These are phyloP conservation scores for Lepus oiostolus DNA, from an alignment of 2,797 vertebrate species.

Conservation along the genomic window DNA sequence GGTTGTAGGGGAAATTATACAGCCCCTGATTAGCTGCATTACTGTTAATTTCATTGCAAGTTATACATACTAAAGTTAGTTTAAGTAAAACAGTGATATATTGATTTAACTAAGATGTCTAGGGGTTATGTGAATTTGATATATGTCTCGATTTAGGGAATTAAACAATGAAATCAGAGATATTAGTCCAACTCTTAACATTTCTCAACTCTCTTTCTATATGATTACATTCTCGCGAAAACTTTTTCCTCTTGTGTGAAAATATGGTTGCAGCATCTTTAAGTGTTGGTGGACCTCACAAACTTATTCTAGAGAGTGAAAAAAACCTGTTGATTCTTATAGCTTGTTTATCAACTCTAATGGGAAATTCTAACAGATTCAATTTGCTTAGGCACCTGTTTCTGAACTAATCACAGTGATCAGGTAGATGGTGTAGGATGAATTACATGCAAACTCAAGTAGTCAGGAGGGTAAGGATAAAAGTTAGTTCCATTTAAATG, in stretches of 20 bases:
- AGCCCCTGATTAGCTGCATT: background rate
- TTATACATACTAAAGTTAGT: background rate
- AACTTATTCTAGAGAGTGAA: conserved; percentile 9
- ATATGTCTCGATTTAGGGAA: background rate
- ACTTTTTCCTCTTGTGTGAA: background rate
- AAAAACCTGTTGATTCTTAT: background rate
- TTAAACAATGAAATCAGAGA: background rate
- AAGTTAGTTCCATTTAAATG: background rate
- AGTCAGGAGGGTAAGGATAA: background rate
- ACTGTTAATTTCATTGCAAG: conserved; percentile 18
- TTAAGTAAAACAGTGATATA: background rate
- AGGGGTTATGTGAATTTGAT: conserved; percentile 30
- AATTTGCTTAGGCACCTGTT: background rate
- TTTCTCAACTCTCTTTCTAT: background rate
- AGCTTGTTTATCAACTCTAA: conserved; percentile 5
- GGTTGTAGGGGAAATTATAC: background rate
- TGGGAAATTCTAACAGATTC: background rate
- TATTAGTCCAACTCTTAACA: background rate
- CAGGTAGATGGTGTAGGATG: background rate
- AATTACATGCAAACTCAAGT: background rate
- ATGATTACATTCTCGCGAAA: conserved; percentile 5
- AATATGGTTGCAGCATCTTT: background rate
- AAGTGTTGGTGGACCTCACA: background rate
- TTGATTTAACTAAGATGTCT: conserved; percentile 34
- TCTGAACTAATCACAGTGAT: background rate